Percentiles rank a stretch among this genome's conserved stretches.
These are phyloP conservation scores for Ceyx melanurus DNA, from an alignment of 2,113 vertebrate species.

Conservation along the genomic window DNA sequence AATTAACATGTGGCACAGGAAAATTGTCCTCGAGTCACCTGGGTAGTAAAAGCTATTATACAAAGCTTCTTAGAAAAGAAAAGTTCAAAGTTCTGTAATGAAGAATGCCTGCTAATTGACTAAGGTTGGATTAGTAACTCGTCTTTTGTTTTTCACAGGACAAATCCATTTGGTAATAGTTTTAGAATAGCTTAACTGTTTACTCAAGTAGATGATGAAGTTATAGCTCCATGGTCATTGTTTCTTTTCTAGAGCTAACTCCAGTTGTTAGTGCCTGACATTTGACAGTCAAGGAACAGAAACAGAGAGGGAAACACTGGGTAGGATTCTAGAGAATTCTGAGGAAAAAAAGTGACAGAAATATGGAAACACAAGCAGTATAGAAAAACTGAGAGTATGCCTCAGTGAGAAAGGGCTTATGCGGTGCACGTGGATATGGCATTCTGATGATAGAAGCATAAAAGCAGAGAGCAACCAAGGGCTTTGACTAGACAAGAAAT, in stretches of 20 bases:
- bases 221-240: background rate
- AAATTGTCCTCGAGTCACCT: constrained; percentile 34
- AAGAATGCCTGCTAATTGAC: constrained; percentile 39
- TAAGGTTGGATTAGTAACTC: constrained; percentile 36
- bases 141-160: constrained; percentile 1
- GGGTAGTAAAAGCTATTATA: constrained; percentile 46
- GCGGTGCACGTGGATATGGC: background rate
- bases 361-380: background rate
- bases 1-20: background rate
- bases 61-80: constrained; percentile 63
- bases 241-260: background rate
- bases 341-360: background rate
- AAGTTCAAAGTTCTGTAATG: constrained; percentile 35
- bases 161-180: background rate
- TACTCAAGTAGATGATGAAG: background rate
- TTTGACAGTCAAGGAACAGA: background rate
- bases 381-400: background rate
- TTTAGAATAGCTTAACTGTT: constrained; percentile 1
- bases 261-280: background rate
- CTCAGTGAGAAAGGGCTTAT: background rate
- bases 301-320: background rate
- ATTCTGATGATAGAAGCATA: background rate
- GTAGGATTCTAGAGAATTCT: background rate
- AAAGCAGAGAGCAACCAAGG: background rate
- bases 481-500: background rate